These are phyloP conservation scores for Sarcophaga carnaria DNA, from an alignment of 2,888 invertebrate genomes.

Conservation along the genomic window DNA sequence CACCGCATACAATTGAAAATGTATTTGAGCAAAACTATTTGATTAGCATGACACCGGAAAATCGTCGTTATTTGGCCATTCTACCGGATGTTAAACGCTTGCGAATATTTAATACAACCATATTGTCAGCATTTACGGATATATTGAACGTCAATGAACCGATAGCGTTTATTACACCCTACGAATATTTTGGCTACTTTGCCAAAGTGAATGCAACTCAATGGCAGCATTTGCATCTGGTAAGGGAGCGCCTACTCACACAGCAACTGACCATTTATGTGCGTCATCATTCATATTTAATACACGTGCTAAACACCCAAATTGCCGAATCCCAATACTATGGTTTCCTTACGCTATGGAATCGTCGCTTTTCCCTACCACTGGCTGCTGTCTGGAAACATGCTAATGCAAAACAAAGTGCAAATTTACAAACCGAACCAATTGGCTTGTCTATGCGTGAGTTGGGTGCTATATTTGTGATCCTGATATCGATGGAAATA, in stretches of 20 bases:
- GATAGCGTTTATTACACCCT: constrained; percentile 74
- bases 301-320: constrained; percentile 71
- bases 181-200: constrained; percentile 77
- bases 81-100: constrained; percentile 72
- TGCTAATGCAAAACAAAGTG: constrained; percentile 46
- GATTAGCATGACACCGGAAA: constrained; percentile 71
- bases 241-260: constrained; percentile 74
- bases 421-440: not conserved
- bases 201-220: constrained; percentile 71
- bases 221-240: constrained; percentile 73
- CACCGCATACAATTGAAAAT: constrained; percentile 74
- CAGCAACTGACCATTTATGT: constrained; percentile 76
- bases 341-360: constrained; percentile 72
- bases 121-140: constrained; percentile 72
- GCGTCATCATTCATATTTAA: constrained; percentile 74
- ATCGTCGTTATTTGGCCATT: constrained; percentile 71
- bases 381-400: not conserved
- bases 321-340: constrained; percentile 71
- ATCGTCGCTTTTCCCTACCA: constrained; percentile 1
- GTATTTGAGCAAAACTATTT: constrained; percentile 72
- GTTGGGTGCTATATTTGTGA: constrained; percentile 74
- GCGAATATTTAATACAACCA: constrained; percentile 70
- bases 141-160: constrained; percentile 68
- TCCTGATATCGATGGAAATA: constrained; percentile 73
- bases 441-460: constrained; percentile 72